Base-by-base conservation (phyloP, 1,140 invertebrate genomes). In the Trigoniulus corallinus region DNA sequence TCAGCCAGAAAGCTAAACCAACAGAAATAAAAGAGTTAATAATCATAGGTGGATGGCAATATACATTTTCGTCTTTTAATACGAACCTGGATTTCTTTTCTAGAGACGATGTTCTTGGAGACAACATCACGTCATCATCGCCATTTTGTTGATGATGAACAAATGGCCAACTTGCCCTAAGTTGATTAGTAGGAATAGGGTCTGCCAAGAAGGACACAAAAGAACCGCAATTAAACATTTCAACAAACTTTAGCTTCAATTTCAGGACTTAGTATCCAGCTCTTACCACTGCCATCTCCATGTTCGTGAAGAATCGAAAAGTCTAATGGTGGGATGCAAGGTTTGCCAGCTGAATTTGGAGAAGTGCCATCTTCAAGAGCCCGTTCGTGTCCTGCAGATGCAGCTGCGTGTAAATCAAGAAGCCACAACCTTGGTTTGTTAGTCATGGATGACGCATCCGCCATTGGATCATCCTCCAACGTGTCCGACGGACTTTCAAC, bases 61-160 rank as follows among this genome's bases (percentile, higher is more conserved):
- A 39, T 39, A 18, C 37, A 39, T 39, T 39, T 13, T 18, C 12
- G 37, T 13, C 12, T 13, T 39, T 39, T 13, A 39, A 39, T 12
- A 39, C 37, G 10, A 47, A 56, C 20, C 62, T 55, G 13, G 13
- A 60, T 46, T 75, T 66, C 1, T 74, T 75, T 20, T 73, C 61
- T 15, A 76, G 61, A 24, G 75, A 57, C 0, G 75, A 77, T 58
- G 77, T 78, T 20, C 77, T 61, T 0, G 77, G 78, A 1, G 77
- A 79, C 1, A 74, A 64, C 60, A 77, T 59, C 53, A 67, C 61
- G 47, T 64, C 61, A 54, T 56, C 64, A 47, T 57, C 62, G 37
- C 51, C 56, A 39, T 51, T 54, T 42, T 41, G n/a, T n/a, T n/a
- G n/a, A n/a, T n/a, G n/a, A n/a, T n/a, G n/a, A n/a, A n/a, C n/a